A percentile compares a stretch with the other conserved stretches of the same genome.
Evolutionary conservation across 1,140 invertebrate genomes (phyloP).

Genomic region (Halesus radiatus): DNA sequence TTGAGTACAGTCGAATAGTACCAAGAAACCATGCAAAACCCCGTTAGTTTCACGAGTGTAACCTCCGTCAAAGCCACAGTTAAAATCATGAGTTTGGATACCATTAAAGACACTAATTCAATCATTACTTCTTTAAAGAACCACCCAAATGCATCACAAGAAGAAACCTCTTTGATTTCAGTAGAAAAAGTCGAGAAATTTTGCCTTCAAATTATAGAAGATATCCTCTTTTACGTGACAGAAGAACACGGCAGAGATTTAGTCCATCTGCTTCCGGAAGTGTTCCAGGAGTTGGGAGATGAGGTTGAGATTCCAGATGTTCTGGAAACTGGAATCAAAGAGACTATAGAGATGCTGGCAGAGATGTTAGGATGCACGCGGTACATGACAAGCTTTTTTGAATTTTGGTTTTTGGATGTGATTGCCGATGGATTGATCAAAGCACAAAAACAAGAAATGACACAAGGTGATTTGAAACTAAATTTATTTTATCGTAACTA

Average conservation of each 20-base stretch:
- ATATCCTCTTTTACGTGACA: background rate
- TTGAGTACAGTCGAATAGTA: too few relatives aligned
- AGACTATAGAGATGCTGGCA: slow-evolving; percentile 21
- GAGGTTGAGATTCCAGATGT: slow-evolving; percentile 22
- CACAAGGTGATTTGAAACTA: slow-evolving; percentile 24
- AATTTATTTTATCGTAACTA: too few relatives aligned
- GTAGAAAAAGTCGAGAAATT: slow-evolving; percentile 2
- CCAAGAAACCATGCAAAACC: too few relatives aligned
- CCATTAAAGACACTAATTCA: too few relatives aligned
- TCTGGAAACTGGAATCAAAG: slow-evolving; percentile 33
- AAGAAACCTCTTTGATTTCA: background rate
- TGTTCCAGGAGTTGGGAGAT: background rate
- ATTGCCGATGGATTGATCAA: slow-evolving; percentile 12
- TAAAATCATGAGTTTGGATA: too few relatives aligned
- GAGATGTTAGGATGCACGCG: slow-evolving; percentile 13
- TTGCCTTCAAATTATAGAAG: slow-evolving; percentile 5
- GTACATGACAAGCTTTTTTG: slow-evolving; percentile 11
- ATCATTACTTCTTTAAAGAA: too few relatives aligned
- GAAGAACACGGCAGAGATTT: slow-evolving; percentile 32
- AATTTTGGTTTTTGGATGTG: slow-evolving; percentile 44
- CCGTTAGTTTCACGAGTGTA: too few relatives aligned
- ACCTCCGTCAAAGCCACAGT: too few relatives aligned
- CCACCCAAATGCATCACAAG: background rate
- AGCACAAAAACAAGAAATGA: slow-evolving; percentile 3
- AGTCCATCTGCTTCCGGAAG: slow-evolving; percentile 24